These are phyloP conservation scores for Columbina picui DNA, from an alignment of 2,113 vertebrate genomes.

Conservation along the genomic window DNA sequence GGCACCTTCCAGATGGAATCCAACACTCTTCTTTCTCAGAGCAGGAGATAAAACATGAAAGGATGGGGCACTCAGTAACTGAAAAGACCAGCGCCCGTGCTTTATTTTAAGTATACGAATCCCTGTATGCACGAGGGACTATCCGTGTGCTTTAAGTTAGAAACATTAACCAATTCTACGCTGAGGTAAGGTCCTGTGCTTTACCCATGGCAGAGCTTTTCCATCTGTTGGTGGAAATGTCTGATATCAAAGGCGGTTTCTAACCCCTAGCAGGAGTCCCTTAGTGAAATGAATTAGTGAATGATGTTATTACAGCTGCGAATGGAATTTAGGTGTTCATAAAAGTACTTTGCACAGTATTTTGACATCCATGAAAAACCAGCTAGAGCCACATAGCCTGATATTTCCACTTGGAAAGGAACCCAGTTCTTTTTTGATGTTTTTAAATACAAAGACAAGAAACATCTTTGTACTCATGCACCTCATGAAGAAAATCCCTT, in stretches of 20 bases:
- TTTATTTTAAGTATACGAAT: background rate
- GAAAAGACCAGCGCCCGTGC: background rate
- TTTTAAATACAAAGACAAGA: background rate
- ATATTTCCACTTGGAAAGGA: background rate
- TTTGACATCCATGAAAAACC: background rate
- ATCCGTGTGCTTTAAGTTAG: background rate
- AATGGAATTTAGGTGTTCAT: background rate
- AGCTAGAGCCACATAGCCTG: background rate
- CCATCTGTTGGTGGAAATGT: background rate
- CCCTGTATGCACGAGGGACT: background rate
- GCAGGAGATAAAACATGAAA: background rate
- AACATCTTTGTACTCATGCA: background rate
- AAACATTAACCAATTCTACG: background rate
- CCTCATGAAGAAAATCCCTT: background rate
- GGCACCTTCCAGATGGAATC: background rate
- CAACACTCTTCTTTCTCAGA: background rate
- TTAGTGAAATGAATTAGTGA: background rate
- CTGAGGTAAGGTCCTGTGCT: background rate
- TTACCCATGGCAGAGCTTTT: background rate
- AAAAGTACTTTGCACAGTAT: background rate
- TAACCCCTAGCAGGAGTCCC: background rate
- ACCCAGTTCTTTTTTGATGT: background rate
- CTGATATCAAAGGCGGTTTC: background rate
- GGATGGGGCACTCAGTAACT: background rate
- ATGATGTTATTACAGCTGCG: constrained; percentile 6